phyloP scores from a whole-genome alignment of 2,113 vertebrate genomes.

The Mungos mungo region DNA sequence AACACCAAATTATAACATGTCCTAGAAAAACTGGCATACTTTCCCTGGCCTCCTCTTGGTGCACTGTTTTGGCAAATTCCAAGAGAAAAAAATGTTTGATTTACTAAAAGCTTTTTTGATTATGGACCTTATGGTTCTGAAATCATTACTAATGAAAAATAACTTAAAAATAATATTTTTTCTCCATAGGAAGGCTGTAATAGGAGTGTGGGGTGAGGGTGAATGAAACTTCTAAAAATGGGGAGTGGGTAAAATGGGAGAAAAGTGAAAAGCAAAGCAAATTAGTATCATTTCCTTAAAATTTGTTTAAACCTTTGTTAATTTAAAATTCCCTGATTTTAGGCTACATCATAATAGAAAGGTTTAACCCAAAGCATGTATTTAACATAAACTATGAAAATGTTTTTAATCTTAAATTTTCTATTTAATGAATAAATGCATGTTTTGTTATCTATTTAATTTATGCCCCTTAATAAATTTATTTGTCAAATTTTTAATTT shows the following conservation, averaged over 20 bases:
- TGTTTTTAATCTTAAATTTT: background rate
- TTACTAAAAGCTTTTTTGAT: background rate
- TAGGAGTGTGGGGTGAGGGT: background rate
- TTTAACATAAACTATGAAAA: slow-evolving; percentile 23
- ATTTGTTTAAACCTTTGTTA: background rate
- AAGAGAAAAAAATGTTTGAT: background rate
- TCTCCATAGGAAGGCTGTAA: background rate
- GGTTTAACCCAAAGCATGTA: background rate
- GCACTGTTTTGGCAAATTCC: background rate
- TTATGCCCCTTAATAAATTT: background rate
- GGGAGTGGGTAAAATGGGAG: fast-evolving
- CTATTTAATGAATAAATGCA: background rate
- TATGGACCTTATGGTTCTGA: background rate
- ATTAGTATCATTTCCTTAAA: background rate
- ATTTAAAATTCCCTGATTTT: background rate
- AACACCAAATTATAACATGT: slow-evolving; percentile 44
- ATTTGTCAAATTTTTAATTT: background rate
- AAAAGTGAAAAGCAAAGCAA: background rate
- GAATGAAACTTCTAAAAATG: background rate
- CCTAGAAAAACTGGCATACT: background rate
- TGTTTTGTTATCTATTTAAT: background rate
- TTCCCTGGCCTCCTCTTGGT: background rate
- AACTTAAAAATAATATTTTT: background rate
- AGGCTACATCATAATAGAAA: background rate
- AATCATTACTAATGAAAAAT: background rate